Evolutionary conservation across 1,140 invertebrate genomes (phyloP).

Genomic region (Drosophila burlai): DNA sequence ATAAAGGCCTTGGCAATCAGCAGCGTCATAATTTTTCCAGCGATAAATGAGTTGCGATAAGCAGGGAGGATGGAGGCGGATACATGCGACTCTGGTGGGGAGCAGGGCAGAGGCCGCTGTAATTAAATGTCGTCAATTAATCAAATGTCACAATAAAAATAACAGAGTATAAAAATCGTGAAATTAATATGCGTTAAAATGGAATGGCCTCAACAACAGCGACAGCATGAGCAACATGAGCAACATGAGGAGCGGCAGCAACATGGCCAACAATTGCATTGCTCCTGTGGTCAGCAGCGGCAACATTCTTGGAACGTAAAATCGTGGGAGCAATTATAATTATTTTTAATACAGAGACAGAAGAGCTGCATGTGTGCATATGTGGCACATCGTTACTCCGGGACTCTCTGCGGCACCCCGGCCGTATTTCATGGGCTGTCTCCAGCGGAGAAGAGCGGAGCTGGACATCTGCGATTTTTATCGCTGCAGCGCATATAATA

Average conservation of each 20-base stretch:
- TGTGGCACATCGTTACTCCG: constrained; percentile 35
- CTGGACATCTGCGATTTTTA: constrained; percentile 84
- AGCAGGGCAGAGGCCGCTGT: constrained; percentile 51
- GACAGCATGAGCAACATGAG: constrained; percentile 44
- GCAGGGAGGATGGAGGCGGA: constrained; percentile 29
- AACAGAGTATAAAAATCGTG: constrained; percentile 83
- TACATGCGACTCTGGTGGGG: neutral
- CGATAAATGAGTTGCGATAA: constrained; percentile 85
- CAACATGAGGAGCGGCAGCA: constrained; percentile 30
- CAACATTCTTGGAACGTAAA: constrained; percentile 77
- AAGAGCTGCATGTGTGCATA: constrained; percentile 61
- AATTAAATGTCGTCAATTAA: constrained; percentile 85
- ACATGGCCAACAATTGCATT: constrained; percentile 40
- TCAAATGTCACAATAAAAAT: constrained; percentile 85
- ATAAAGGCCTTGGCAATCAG: constrained; percentile 80
- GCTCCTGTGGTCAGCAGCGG: constrained; percentile 30
- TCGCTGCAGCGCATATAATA: constrained; percentile 83
- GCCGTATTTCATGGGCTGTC: constrained; percentile 79
- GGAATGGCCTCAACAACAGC: constrained; percentile 72
- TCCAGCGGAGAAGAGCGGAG: constrained; percentile 53
- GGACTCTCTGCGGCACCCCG: constrained; percentile 57
- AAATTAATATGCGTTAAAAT: constrained; percentile 85
- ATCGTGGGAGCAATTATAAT: constrained; percentile 84
- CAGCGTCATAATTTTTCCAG: constrained; percentile 84
- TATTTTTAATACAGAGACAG: constrained; percentile 76